These are phyloP conservation scores for Sesia apiformis DNA, from an alignment of 2,888 invertebrate species.

Conservation along the genomic window DNA sequence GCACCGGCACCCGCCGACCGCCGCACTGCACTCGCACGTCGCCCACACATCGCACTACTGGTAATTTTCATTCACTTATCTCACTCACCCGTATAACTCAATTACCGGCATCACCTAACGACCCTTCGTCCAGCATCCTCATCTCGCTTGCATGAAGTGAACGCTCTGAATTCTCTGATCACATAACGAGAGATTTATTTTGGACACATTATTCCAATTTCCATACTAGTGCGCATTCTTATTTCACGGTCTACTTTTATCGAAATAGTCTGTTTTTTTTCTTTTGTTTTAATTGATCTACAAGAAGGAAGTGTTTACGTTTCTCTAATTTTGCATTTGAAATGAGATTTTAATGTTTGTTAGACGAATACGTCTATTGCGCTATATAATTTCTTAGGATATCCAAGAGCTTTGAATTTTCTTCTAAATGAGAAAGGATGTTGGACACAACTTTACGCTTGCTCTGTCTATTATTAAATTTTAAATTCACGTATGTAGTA, in stretches of 20 bases:
- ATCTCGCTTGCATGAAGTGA: too few species aligned
- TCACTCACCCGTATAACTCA: too few species aligned
- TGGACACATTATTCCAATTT: constrained; percentile 9
- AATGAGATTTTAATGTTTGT: constrained; percentile 2
- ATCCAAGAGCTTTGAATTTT: too few species aligned
- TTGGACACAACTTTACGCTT: too few species aligned
- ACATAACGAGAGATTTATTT: too few species aligned
- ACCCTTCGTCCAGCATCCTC: too few species aligned
- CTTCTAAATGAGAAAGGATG: too few species aligned
- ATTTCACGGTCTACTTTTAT: constrained; percentile 28
- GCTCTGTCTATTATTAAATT: too few species aligned
- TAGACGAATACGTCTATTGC: neutral
- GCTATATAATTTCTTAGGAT: too few species aligned
- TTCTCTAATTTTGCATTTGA: constrained; percentile 11
- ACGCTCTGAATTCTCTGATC: too few species aligned
- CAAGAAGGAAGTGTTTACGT: constrained; percentile 19
- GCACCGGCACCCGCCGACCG: constrained; percentile 22
- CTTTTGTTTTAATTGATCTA: neutral
- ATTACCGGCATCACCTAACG: too few species aligned
- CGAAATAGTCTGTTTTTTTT: neutral
- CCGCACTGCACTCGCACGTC: constrained; percentile 23
- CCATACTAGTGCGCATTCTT: constrained; percentile 30
- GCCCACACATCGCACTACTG: constrained; percentile 20
- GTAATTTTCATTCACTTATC: constrained; percentile 29
- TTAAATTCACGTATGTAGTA: too few species aligned